These are phyloP conservation scores for Cyclargus thomasi DNA, from an alignment of 1,140 invertebrate species.

Conservation along the genomic window DNA sequence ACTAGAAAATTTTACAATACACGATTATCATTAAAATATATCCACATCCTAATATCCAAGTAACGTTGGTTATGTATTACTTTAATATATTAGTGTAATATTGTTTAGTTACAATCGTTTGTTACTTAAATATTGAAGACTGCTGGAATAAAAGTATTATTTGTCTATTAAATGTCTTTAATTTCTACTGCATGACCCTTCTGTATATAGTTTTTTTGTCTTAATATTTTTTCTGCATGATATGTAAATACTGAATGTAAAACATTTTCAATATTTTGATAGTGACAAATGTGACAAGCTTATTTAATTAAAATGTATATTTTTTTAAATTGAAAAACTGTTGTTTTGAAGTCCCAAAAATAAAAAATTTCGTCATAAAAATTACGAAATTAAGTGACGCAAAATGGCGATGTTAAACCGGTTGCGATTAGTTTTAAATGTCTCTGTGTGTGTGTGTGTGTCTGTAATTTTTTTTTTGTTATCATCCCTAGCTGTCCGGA, in stretches of 20 bases:
- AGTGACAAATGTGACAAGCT: too few species aligned
- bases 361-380: too few species aligned
- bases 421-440: too few species aligned
- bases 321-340: too few species aligned
- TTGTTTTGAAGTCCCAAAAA: too few species aligned
- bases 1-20: background rate
- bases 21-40: background rate
- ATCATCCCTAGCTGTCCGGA: too few species aligned
- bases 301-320: too few species aligned
- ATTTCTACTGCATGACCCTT: conserved; percentile 39
- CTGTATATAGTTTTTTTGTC: background rate
- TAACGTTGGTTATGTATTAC: background rate
- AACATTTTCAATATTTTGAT: too few species aligned
- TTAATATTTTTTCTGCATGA: background rate
- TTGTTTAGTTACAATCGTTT: conserved; percentile 21
- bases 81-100: background rate
- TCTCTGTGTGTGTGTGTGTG: too few species aligned
- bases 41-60: background rate
- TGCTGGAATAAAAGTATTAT: conserved; percentile 53
- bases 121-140: conserved; percentile 10
- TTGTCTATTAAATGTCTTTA: conserved; percentile 46
- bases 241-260: background rate
- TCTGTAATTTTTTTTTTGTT: too few species aligned
- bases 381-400: too few species aligned
- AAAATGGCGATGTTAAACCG: too few species aligned